A percentile compares a stretch with the other conserved stretches of the same genome.
Evolutionary conservation across 2,113 vertebrate genomes (phyloP).

Genomic region (Ornithorhynchus anatinus): DNA sequence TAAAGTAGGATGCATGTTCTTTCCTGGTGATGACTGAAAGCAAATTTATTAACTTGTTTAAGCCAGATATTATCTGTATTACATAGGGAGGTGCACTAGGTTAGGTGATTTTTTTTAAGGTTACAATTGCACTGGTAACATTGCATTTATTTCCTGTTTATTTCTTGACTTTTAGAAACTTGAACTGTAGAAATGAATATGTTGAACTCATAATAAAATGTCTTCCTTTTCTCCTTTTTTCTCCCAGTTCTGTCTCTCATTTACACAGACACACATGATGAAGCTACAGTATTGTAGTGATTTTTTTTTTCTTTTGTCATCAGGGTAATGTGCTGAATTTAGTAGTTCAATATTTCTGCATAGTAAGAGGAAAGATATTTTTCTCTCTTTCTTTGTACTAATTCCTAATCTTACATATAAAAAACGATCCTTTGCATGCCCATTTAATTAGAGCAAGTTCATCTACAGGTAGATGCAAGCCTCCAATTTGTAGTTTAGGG

Average conservation of each 20-base stretch:
- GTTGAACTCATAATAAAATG: slow-evolving; percentile 10
- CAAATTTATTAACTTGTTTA: neutral
- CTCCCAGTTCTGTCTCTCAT: neutral
- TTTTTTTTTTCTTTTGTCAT: slow-evolving; percentile 18
- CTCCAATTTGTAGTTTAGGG: no score
- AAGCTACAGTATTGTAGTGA: slow-evolving; percentile 3
- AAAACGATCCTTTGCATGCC: neutral
- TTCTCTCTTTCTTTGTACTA: neutral
- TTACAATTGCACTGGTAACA: slow-evolving; percentile 42
- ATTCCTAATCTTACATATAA: neutral
- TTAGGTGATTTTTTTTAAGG: slow-evolving; percentile 18
- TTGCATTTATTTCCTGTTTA: slow-evolving; percentile 31
- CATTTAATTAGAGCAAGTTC: neutral
- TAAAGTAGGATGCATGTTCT: slow-evolving; percentile 19
- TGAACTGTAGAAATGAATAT: neutral
- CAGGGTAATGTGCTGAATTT: slow-evolving; percentile 26
- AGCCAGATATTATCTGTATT: neutral
- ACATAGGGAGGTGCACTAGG: slow-evolving; percentile 23
- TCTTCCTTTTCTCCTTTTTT: slow-evolving; percentile 12
- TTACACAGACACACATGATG: neutral
- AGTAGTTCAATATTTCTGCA: slow-evolving; percentile 10
- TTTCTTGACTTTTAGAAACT: slow-evolving; percentile 15
- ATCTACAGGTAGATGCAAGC: no score
- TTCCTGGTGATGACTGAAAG: neutral
- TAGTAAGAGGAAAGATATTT: fast-evolving